Base-by-base conservation (phyloP, 2,113 vertebrate genomes). In the Dipodomys stephensi region DNA sequence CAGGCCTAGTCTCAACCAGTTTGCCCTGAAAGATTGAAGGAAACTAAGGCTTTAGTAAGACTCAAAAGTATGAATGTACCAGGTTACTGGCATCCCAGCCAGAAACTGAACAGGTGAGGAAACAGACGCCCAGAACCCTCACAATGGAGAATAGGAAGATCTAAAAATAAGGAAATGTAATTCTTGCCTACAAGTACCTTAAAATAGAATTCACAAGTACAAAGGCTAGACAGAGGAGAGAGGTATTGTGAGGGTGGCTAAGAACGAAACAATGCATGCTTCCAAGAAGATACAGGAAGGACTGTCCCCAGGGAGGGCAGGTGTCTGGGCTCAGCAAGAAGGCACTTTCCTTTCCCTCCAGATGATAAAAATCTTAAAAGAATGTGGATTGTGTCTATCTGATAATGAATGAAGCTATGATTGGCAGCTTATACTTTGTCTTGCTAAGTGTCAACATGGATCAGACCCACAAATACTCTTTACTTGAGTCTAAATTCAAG, bases 401-500 rank as follows among this genome's bases (percentile, higher is more conserved):
- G 16, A 49, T 44, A 69, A 5, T 32, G 20, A 19, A 35, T 12
- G 28, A 25, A 83, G 18, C 68, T 4, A 28, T 2, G 16, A 49
- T 6, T 0, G 46, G 35, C 32, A 60, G 6, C 4, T 7, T 19
- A 10, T n/a, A 9, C 3, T 9, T 32, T 28, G 30, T 19, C 10
- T 19, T 27, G 60, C 25, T 18, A 4, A 27, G 27, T 27, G 19
- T 57, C 30, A 25, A 25, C 15, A n/a, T 30, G 27, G 19, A 23
- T 44, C 27, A 46, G 68, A 22, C 22, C 1, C 6, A 4, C 28
- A 3, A 3, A 13, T n/a, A 44, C 7, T 39, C 79, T 20, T 4
- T 0, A 0, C 0, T 4, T 6, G 13, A 77, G 20, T n/a, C 25
- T 27, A 32, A 27, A 1, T 5, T n/a, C 6, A 13, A 30, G 60